These are phyloP conservation scores for Aegithalos caudatus DNA, from an alignment of 2,113 vertebrate genomes.

Conservation along the genomic window DNA sequence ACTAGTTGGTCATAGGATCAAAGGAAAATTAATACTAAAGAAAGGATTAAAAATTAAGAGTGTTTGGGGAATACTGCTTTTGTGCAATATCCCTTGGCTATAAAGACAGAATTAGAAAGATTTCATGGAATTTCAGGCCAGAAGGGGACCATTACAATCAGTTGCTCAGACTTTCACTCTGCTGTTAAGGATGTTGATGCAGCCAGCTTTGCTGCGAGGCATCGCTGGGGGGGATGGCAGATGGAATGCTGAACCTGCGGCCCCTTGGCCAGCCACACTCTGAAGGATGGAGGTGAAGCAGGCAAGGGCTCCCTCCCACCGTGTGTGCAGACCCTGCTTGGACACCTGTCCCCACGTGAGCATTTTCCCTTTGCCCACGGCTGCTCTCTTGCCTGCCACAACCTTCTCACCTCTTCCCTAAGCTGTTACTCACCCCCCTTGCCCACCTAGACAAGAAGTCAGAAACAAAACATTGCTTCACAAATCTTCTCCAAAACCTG, in stretches of 20 bases:
- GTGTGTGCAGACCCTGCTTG: fast-evolving
- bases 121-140: neutral
- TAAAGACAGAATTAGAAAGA: neutral
- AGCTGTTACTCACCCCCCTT: neutral
- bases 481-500: neutral
- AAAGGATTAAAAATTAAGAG: neutral
- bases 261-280: fast-evolving
- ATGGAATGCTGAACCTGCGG: fast-evolving
- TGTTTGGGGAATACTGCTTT: neutral
- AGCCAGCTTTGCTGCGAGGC: neutral
- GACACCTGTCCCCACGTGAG: too few relatives aligned
- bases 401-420: neutral
- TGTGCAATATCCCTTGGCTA: neutral
- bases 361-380: fast-evolving
- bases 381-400: neutral
- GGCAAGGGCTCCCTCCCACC: neutral
- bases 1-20: neutral
- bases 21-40: neutral
- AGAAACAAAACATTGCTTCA: neutral
- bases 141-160: neutral
- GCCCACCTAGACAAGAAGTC: neutral
- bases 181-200: neutral
- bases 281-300: neutral
- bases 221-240: neutral
- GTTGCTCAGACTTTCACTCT: neutral